Conservation (phyloP, 2,113 vertebrate genomes). For the Ammodytes marinus region DNA sequence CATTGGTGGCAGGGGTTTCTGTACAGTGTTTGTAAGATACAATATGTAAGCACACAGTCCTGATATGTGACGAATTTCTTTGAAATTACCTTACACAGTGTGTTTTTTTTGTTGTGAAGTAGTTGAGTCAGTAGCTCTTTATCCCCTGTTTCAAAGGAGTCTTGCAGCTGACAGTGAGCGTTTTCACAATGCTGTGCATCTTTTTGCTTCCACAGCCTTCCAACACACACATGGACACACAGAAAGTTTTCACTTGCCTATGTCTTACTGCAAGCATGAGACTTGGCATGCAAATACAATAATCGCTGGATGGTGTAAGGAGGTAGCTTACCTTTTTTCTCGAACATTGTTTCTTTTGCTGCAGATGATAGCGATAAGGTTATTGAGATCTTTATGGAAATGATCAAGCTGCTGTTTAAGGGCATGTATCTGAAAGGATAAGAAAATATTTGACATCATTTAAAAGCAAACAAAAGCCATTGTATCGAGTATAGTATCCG, state of each 20-base stretch:
- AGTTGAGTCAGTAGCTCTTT: constrained; percentile 1
- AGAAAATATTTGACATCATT: not conserved
- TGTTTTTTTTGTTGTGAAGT: constrained; percentile 2
- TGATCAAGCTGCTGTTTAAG: constrained; percentile 86
- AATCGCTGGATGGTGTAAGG: not conserved
- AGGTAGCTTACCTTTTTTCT: constrained; percentile 43
- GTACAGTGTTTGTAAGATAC: not conserved
- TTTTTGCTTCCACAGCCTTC: constrained; percentile 82
- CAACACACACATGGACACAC: constrained; percentile 42
- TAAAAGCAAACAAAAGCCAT: not conserved
- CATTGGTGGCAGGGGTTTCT: not conserved
- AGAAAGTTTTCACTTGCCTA: not conserved
- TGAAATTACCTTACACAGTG: constrained; percentile 13
- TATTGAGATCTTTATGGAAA: constrained; percentile 53
- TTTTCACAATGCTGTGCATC: constrained; percentile 72
- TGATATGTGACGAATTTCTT: not conserved
- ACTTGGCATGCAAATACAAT: not conserved
- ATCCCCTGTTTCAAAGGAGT: not conserved
- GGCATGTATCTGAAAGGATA: constrained; percentile 79
- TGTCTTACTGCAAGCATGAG: not conserved
- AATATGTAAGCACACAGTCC: not conserved
- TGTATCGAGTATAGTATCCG: not conserved
- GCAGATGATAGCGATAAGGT: constrained; percentile 64
- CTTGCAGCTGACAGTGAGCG: constrained; percentile 70
- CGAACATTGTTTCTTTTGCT: constrained; percentile 50